Percentiles rank a stretch among this genome's conserved stretches.
Conservation (phyloP, 2,888 invertebrate species). For the Tenthredo livida region DNA sequence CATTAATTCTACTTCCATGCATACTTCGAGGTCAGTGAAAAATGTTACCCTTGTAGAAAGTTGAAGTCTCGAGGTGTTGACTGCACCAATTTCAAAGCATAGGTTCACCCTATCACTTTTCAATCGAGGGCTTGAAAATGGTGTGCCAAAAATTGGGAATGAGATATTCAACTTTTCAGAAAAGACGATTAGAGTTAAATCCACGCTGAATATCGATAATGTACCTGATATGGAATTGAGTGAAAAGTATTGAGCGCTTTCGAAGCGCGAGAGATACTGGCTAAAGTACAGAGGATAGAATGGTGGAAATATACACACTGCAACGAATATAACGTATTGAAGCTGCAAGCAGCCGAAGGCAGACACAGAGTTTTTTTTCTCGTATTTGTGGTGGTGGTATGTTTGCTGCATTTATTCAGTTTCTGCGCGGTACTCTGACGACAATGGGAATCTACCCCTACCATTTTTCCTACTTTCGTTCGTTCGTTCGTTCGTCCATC, state of each 20-base stretch:
- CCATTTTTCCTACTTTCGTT: slow-evolving; percentile 11
- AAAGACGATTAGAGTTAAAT: neutral
- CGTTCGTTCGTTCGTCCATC: slow-evolving; percentile 27
- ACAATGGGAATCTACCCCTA: slow-evolving; percentile 29
- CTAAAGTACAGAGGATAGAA: slow-evolving; percentile 13
- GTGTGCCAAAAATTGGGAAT: neutral
- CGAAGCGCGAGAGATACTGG: slow-evolving; percentile 12
- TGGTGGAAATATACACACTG: slow-evolving; percentile 28
- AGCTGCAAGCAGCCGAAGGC: slow-evolving; percentile 39
- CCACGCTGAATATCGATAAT: neutral
- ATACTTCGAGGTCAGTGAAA: neutral
- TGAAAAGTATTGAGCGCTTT: slow-evolving; percentile 30
- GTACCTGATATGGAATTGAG: slow-evolving; percentile 2
- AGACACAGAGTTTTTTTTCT: slow-evolving; percentile 29
- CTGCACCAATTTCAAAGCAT: neutral
- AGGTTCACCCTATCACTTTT: slow-evolving; percentile 10
- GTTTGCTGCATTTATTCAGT: slow-evolving; percentile 52
- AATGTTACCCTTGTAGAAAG: neutral
- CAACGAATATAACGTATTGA: slow-evolving; percentile 27
- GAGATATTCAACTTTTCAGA: neutral
- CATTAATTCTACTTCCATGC: neutral
- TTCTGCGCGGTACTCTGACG: slow-evolving; percentile 48
- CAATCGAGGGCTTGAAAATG: slow-evolving; percentile 11
- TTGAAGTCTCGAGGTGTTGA: neutral
- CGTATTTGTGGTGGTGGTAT: slow-evolving; percentile 27